phyloP scores from a whole-genome alignment of 1,140 invertebrate genomes.

The Ceratosolen fusciceps region DNA sequence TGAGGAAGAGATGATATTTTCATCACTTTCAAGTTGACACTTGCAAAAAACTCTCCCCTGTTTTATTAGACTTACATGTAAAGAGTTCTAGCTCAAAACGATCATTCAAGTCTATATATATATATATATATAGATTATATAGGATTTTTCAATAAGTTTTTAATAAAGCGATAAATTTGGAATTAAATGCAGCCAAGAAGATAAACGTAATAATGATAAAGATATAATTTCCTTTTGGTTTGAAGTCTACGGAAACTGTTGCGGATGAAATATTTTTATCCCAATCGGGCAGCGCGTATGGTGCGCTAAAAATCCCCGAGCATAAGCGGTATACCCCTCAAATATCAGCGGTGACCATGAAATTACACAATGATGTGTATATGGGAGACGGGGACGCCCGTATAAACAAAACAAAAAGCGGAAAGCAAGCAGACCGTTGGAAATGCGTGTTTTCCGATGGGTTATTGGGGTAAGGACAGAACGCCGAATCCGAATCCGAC shows the following conservation, averaged over 20 bases:
- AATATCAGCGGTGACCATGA: too few species aligned
- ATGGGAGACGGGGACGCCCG: too few species aligned
- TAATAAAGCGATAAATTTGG: not conserved
- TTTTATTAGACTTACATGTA: slow-evolving; percentile 45
- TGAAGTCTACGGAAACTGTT: not conserved
- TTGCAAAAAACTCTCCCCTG: not conserved
- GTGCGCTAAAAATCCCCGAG: too few species aligned
- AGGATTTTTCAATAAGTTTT: not conserved
- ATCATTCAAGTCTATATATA: slow-evolving; percentile 4
- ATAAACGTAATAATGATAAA: not conserved
- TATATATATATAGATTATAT: not conserved
- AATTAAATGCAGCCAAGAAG: not conserved
- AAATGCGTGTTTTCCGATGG: too few species aligned
- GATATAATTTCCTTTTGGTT: slow-evolving; percentile 16
- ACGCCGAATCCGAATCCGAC: too few species aligned
- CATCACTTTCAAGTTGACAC: not conserved
- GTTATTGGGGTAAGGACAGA: too few species aligned
- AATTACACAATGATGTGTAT: too few species aligned
- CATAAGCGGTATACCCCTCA: too few species aligned
- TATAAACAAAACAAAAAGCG: too few species aligned
- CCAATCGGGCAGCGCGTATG: too few species aligned
- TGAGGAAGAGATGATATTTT: not conserved
- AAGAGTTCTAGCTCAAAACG: not conserved
- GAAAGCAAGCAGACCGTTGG: too few species aligned
- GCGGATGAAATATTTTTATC: not conserved